phyloP scores from a whole-genome alignment of 2,797 vertebrate genomes.

The Steatocranus sp. region DNA sequence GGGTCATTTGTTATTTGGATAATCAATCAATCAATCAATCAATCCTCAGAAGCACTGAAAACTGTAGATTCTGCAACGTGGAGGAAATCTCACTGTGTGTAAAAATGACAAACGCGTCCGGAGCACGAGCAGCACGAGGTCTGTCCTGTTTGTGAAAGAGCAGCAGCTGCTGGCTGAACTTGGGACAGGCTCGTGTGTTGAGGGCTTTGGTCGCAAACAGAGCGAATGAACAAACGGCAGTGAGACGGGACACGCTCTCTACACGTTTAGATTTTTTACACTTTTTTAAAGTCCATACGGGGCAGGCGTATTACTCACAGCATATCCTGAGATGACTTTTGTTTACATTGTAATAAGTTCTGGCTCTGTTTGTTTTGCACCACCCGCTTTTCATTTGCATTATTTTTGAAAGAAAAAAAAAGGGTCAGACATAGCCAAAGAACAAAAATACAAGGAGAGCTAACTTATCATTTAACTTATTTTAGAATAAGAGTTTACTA shows the following conservation, averaged over 20 bases:
- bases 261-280: conserved; percentile 43
- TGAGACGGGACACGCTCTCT: not conserved
- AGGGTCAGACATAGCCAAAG: conserved; percentile 76
- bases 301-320: conserved; percentile 26
- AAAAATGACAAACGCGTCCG: not conserved
- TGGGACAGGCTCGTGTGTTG: not conserved
- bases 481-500: conserved; percentile 33
- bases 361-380: conserved; percentile 33
- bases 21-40: conserved; percentile 40
- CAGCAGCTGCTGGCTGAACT: conserved; percentile 16
- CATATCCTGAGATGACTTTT: not conserved
- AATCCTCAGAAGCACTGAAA: not conserved
- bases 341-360: not conserved
- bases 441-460: conserved; percentile 54
- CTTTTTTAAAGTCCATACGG: conserved; percentile 52
- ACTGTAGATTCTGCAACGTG: not conserved
- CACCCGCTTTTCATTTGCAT: conserved; percentile 44
- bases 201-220: not conserved
- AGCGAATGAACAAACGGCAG: not conserved
- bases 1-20: conserved; percentile 35
- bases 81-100: not conserved
- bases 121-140: not conserved
- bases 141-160: not conserved
- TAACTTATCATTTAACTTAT: conserved; percentile 26
- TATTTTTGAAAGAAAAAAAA: conserved; percentile 43